phyloP scores from a whole-genome alignment of 2,113 vertebrate genomes.

The Etheostoma spectabile region DNA sequence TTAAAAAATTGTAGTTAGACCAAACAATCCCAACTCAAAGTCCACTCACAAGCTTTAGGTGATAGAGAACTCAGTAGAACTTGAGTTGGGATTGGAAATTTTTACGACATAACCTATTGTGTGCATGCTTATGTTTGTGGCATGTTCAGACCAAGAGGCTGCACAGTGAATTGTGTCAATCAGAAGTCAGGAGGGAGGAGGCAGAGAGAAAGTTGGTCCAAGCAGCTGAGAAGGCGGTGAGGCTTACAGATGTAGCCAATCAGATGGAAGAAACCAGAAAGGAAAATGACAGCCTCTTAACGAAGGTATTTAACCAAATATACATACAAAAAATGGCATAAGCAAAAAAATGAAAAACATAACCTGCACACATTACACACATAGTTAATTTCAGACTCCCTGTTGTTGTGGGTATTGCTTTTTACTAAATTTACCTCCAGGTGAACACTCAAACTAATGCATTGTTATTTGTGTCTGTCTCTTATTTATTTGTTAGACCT shows the following conservation, averaged over 20 bases:
- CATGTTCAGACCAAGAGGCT: slow-evolving; percentile 76
- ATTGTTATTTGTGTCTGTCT: not conserved
- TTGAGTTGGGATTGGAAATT: not conserved
- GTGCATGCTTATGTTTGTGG: slow-evolving; percentile 4
- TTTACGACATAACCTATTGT: not conserved
- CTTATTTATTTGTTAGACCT: not conserved
- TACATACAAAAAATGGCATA: not conserved
- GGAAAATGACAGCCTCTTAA: slow-evolving; percentile 59
- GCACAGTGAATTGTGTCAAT: slow-evolving; percentile 77
- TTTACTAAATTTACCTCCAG: not conserved
- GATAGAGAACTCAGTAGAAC: not conserved
- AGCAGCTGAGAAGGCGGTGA: slow-evolving; percentile 50
- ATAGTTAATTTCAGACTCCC: not conserved
- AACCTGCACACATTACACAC: not conserved
- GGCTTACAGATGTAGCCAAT: slow-evolving; percentile 46
- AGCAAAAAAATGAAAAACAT: not conserved
- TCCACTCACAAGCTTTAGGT: not conserved
- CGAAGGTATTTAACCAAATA: slow-evolving; percentile 62
- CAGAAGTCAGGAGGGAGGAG: slow-evolving; percentile 75
- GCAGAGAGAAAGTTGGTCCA: slow-evolving; percentile 53
- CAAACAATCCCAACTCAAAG: not conserved
- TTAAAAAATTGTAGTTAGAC: not conserved
- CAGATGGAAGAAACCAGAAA: slow-evolving; percentile 61
- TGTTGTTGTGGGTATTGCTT: not conserved
- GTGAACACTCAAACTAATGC: not conserved